These are phyloP conservation scores for Oxytorus armatus DNA, from an alignment of 2,888 invertebrate genomes.

Conservation along the genomic window DNA sequence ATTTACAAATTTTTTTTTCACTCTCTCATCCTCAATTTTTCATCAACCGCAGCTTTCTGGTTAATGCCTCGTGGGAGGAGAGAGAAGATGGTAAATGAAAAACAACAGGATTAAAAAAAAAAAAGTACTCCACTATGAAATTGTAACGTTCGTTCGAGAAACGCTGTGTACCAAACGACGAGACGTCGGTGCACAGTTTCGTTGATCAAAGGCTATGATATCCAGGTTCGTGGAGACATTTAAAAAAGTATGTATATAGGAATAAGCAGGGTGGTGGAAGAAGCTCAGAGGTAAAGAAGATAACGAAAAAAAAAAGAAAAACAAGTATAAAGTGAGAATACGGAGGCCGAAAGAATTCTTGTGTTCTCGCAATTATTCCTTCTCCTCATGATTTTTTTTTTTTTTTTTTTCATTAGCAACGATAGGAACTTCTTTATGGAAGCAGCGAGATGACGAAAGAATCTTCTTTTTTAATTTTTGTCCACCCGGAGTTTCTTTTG, in stretches of 20 bases:
- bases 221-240: neutral
- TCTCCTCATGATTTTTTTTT: constrained; percentile 8
- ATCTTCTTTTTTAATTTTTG: constrained; percentile 6
- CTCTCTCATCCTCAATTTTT: constrained; percentile 1
- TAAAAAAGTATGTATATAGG: neutral
- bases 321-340: constrained; percentile 61
- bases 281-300: constrained; percentile 54
- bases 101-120: neutral
- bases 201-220: constrained; percentile 56
- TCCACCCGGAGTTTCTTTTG: neutral
- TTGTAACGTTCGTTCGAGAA: constrained; percentile 26
- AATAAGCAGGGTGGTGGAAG: constrained; percentile 5
- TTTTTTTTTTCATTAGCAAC: constrained; percentile 21
- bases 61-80: neutral
- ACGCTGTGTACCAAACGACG: constrained; percentile 37
- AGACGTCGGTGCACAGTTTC: constrained; percentile 20
- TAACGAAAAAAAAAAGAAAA: constrained; percentile 71
- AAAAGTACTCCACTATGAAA: constrained; percentile 17
- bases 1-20: too few species aligned
- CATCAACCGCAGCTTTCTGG: neutral
- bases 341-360: neutral
- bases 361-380: neutral
- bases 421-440: constrained; percentile 2
- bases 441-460: neutral
- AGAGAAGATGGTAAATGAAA: neutral